Conservation (phyloP, 2,888 invertebrate species). For the Dicycla oo region DNA sequence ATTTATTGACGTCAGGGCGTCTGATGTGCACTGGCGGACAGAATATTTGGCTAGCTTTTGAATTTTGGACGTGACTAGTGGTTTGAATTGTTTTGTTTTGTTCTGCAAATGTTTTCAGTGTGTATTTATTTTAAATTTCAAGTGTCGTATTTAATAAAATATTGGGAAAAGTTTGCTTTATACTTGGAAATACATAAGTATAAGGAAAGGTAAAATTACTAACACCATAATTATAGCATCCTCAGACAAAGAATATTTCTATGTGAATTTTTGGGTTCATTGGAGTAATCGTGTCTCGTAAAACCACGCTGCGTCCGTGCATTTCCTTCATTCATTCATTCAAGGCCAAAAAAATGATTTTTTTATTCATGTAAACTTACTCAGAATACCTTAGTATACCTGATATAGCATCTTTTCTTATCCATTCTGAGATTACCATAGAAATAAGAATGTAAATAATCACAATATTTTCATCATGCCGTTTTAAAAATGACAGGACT, state of each 20-base stretch:
- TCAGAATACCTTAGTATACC: background rate
- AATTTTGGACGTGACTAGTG: slow-evolving; percentile 35
- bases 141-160: background rate
- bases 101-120: slow-evolving; percentile 18
- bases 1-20: slow-evolving; percentile 64
- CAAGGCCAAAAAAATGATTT: too few species aligned
- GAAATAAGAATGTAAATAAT: slow-evolving; percentile 44
- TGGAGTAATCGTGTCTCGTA: too few species aligned
- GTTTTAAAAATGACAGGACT: slow-evolving; percentile 29
- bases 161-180: too few species aligned
- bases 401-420: slow-evolving; percentile 6
- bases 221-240: too few species aligned
- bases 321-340: too few species aligned
- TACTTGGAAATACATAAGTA: background rate
- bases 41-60: slow-evolving; percentile 28
- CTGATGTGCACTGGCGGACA: slow-evolving; percentile 42
- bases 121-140: background rate
- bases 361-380: slow-evolving; percentile 1
- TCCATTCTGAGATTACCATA: slow-evolving; percentile 43
- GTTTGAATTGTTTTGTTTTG: slow-evolving; percentile 19
- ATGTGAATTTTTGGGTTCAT: background rate
- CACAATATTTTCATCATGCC: background rate
- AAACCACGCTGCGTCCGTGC: too few species aligned
- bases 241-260: background rate
- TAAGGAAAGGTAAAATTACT: background rate